Conservation (phyloP, 2,113 vertebrate species). For the Pachyramphus minor region DNA sequence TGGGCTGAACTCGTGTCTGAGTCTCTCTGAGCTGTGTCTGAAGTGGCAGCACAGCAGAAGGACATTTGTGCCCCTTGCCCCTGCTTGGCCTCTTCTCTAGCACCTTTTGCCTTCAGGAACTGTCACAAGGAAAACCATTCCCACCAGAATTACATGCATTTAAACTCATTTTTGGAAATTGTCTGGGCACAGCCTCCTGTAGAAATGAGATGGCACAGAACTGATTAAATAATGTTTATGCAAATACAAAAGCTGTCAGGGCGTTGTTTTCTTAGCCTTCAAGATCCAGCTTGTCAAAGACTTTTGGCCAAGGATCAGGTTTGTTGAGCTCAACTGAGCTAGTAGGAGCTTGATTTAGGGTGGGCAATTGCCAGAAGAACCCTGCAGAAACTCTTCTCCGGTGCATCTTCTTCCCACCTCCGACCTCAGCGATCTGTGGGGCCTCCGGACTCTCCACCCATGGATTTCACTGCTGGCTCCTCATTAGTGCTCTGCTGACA, state of each 20-base stretch:
- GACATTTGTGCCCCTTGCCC: not conserved
- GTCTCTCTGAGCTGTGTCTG: not conserved
- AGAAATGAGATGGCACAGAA: conserved; percentile 55
- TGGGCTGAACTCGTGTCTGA: not conserved
- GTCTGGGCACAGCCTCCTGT: conserved; percentile 24
- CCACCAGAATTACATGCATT: conserved; percentile 40
- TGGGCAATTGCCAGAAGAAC: conserved; percentile 9
- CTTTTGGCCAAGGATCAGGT: not conserved
- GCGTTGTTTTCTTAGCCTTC: conserved; percentile 36
- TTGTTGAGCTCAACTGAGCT: conserved; percentile 8
- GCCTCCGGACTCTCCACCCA: not conserved
- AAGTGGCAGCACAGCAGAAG: not conserved
- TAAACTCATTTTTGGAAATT: conserved; percentile 48
- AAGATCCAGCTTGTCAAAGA: conserved; percentile 32
- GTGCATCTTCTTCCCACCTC: not conserved
- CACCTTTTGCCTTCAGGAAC: not conserved
- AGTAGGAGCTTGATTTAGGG: not conserved
- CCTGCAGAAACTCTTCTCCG: not conserved
- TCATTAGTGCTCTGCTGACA: not conserved
- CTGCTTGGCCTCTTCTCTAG: not conserved
- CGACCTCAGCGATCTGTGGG: not conserved
- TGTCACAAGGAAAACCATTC: not conserved
- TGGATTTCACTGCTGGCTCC: not conserved
- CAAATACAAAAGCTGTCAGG: conserved; percentile 27
- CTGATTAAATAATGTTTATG: conserved; percentile 50